Evolutionary conservation across 2,888 invertebrate species (phyloP), one percentile per base, ranked within the genome.

Genomic region (Crocallis elinguaria): DNA sequence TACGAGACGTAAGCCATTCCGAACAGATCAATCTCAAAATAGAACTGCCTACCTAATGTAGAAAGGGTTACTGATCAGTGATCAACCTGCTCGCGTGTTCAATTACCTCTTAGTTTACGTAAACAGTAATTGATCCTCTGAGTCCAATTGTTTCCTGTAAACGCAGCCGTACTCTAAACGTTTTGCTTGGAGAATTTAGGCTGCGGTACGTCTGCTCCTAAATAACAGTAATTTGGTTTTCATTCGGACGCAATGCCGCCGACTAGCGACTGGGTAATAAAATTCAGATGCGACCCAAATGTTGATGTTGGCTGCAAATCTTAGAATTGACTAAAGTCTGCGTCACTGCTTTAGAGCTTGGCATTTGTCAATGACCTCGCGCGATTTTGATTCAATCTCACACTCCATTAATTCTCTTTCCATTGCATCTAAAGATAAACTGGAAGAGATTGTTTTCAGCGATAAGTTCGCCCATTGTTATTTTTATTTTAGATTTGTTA

Each of bases 181-280:
- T 62, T 67, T 67, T 61, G 66, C 62, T 64, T 67, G 61, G 53
- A 69, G 59, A 68, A 71, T 68, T 62, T 67, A 56, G 67, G 68
- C 61, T 66, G 66, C 61, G 56, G 59, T 58, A 61, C 59, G 60
- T 43, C 63, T 66, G 60, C 71, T 65, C 66, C 65, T 75, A 73
- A 76, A 77, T 79, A 75, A 77, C 78, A 68, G 76, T 74, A 71
- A 77, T 79, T 74, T 76, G 63, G 76, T 75, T 80, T 81, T 77
- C 62, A 75, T 77, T 76, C 54, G 64, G 39, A 27, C 39, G 39
- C 69, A 73, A 73, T 62, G 64, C 64, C 62, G 56, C 67, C 65
- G 73, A 65, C 67, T 67, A 42, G 55, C 63, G n/a, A n/a, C n/a
- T 67, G 60, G 55, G 64, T 67, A 61, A 69, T 76, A 71, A 75